Evolutionary conservation across 2,113 vertebrate species (phyloP).

Genomic region (Psilopsiagon aymara): DNA sequence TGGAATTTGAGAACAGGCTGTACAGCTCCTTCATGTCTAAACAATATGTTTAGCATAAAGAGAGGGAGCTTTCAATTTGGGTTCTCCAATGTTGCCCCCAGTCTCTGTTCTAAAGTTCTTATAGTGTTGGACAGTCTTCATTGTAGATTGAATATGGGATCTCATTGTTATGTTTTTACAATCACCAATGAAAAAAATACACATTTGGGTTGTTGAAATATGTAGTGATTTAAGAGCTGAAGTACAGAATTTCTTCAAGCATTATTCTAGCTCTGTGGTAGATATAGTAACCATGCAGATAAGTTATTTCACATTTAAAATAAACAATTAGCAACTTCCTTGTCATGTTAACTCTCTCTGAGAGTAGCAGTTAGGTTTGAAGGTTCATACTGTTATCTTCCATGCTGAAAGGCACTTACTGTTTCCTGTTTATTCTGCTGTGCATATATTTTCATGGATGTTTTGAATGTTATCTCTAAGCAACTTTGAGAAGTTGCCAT

Average conservation of each 20-base stretch:
- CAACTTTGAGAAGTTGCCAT: not conserved
- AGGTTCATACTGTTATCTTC: not conserved
- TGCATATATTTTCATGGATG: not conserved
- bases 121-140: not conserved
- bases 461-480: not conserved
- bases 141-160: not conserved
- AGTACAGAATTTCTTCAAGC: not conserved
- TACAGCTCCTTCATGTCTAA: slow-evolving; percentile 41
- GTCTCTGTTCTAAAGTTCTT: not conserved
- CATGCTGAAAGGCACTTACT: not conserved
- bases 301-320: not conserved
- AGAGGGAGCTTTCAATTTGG: not conserved
- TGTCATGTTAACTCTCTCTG: not conserved
- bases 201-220: not conserved
- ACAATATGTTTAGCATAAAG: slow-evolving; percentile 11
- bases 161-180: not conserved
- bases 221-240: not conserved
- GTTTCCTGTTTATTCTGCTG: not conserved
- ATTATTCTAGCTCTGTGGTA: not conserved
- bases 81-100: not conserved
- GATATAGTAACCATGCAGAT: not conserved
- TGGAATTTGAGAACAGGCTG: slow-evolving; percentile 61
- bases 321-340: not conserved
- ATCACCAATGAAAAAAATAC: not conserved
- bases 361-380: not conserved